Percentiles rank a stretch among this genome's conserved stretches.
Conservation (phyloP, 2,113 vertebrate genomes). For the Ascaphus truei region DNA sequence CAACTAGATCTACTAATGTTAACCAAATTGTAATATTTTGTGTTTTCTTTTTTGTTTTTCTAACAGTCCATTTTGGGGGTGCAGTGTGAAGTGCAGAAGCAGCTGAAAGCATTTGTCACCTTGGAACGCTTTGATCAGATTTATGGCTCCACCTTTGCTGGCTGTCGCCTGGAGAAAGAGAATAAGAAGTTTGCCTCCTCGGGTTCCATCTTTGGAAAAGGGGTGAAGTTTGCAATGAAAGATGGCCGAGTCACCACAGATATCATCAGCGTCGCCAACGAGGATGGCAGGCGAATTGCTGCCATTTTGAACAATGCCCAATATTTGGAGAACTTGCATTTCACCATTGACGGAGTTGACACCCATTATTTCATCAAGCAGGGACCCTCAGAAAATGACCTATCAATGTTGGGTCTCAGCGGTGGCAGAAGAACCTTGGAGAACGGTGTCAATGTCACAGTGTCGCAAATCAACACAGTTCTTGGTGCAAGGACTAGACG, state of each 20-base stretch:
- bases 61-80: constrained; percentile 87
- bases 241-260: constrained; percentile 84
- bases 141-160: constrained; percentile 78
- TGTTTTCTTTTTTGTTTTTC: constrained; percentile 1
- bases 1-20: too few species aligned
- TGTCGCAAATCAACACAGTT: constrained; percentile 91
- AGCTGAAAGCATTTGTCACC: constrained; percentile 93
- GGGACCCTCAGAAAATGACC: constrained; percentile 80
- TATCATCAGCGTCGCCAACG: constrained; percentile 91
- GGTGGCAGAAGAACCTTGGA: constrained; percentile 88
- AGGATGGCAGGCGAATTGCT: constrained; percentile 86
- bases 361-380: constrained; percentile 93
- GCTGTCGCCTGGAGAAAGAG: constrained; percentile 73
- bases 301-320: constrained; percentile 85
- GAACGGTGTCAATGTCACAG: constrained; percentile 91
- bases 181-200: constrained; percentile 76
- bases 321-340: constrained; percentile 89
- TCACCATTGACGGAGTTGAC: constrained; percentile 84
- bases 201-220: constrained; percentile 88
- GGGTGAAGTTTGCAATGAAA: constrained; percentile 89
- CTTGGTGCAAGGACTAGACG: constrained; percentile 89
- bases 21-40: constrained; percentile 2
- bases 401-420: constrained; percentile 88
- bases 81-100: constrained; percentile 95
- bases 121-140: constrained; percentile 88